phyloP scores from a whole-genome alignment of 2,113 vertebrate genomes.

The Ginglymostoma cirratum region DNA sequence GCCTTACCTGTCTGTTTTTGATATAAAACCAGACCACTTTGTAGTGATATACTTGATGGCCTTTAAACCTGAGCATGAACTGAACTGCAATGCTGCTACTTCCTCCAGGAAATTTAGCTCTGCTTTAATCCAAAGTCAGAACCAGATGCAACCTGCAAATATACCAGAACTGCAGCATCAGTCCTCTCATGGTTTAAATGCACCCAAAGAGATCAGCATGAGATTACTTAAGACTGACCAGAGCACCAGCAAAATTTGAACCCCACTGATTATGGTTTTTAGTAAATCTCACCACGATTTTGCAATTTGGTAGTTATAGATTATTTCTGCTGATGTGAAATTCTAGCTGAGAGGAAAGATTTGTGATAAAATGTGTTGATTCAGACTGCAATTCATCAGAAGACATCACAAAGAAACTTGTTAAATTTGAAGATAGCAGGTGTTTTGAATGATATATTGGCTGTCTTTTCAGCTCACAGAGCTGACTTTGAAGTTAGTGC shows the following conservation, averaged over 20 bases:
- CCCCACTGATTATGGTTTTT: neutral
- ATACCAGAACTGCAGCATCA: neutral
- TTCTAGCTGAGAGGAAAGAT: neutral
- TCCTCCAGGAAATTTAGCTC: neutral
- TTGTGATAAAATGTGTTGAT: neutral
- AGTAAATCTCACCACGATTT: neutral
- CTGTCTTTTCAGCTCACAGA: neutral
- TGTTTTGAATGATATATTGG: neutral
- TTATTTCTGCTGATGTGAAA: neutral
- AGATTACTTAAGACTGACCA: neutral
- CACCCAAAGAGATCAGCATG: neutral
- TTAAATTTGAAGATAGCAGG: neutral
- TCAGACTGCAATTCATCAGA: neutral
- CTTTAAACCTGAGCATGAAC: neutral
- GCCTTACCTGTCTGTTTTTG: neutral
- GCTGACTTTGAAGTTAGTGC: neutral
- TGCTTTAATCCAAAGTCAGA: neutral
- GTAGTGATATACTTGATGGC: neutral
- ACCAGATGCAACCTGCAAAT: neutral
- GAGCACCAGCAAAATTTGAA: neutral
- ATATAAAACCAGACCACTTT: neutral
- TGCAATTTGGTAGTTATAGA: neutral
- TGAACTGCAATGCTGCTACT: neutral
- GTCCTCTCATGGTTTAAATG: neutral
- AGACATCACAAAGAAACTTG: neutral